A percentile compares a stretch with the other conserved stretches of the same genome.
These are phyloP conservation scores for Coptodon bakossiorum DNA, from an alignment of 2,113 vertebrate species.

Conservation along the genomic window DNA sequence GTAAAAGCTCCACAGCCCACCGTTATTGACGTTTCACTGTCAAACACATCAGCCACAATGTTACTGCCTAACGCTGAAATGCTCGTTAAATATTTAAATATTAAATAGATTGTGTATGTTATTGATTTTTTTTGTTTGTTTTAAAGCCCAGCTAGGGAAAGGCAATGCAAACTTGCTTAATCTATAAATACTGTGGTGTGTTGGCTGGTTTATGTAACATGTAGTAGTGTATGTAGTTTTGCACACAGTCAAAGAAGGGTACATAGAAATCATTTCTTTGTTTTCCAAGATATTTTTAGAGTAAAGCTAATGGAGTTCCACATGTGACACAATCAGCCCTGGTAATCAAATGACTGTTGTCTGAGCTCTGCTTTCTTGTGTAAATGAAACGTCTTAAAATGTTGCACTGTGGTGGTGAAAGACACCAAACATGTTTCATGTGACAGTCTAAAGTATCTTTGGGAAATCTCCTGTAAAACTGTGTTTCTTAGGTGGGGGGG, in stretches of 20 bases:
- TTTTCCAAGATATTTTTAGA: background rate
- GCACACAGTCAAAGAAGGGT: background rate
- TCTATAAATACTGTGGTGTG: background rate
- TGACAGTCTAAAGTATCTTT: conserved; percentile 21
- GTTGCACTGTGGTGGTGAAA: background rate
- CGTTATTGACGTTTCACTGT: conserved; percentile 38
- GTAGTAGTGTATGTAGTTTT: background rate
- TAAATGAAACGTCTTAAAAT: conserved; percentile 12
- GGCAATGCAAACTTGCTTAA: background rate
- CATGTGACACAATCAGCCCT: background rate
- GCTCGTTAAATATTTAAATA: background rate
- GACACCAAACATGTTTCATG: conserved; percentile 4
- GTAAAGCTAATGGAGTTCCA: background rate
- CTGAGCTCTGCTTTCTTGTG: background rate
- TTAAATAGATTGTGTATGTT: background rate
- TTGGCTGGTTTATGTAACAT: background rate
- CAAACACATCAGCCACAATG: conserved; percentile 16
- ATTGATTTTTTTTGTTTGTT: background rate
- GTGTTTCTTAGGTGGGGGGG: background rate
- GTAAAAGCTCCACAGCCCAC: conserved; percentile 40
- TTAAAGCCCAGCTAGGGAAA: background rate
- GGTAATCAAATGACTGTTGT: conserved; percentile 24
- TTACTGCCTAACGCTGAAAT: background rate
- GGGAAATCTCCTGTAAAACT: background rate
- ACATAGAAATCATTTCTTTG: background rate